Percentiles rank a stretch among this genome's conserved stretches.
Evolutionary conservation across 2,113 vertebrate genomes (phyloP).

Genomic region (Romanogobio albipinnatus): DNA sequence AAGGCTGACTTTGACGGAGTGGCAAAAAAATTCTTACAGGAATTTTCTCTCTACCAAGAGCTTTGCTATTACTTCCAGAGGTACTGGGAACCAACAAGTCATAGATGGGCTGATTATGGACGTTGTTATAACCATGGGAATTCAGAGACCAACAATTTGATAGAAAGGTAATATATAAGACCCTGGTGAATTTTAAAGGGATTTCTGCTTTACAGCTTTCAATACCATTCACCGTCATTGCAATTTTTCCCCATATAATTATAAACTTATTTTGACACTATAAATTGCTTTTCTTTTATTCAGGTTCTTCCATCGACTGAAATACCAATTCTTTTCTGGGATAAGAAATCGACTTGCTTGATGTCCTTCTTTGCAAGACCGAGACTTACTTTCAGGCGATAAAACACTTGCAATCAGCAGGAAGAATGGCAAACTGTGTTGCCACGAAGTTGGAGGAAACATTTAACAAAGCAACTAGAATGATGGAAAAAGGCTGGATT

Average conservation of each 20-base stretch:
- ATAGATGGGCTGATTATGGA: constrained; percentile 12
- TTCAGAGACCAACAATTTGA: background rate
- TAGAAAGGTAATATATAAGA: background rate
- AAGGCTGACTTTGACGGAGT: background rate
- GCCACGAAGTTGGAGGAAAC: background rate
- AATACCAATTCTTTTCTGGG: background rate
- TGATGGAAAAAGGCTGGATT: background rate
- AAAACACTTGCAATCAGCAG: background rate
- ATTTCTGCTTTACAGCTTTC: no score
- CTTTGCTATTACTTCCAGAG: background rate
- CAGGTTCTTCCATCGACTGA: background rate
- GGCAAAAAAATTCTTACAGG: background rate
- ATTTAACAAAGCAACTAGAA: background rate
- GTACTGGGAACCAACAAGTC: background rate
- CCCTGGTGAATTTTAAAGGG: no score
- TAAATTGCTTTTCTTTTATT: background rate
- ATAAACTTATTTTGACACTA: background rate
- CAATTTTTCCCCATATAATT: background rate
- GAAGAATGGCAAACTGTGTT: background rate
- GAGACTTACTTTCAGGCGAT: background rate
- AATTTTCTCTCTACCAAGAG: background rate
- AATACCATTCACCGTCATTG: background rate
- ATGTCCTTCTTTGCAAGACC: background rate
- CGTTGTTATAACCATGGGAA: background rate
- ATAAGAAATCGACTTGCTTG: constrained; percentile 13